Evolutionary conservation across 2,888 invertebrate genomes (phyloP).

Genomic region (Pristionchus exspectatus): DNA sequence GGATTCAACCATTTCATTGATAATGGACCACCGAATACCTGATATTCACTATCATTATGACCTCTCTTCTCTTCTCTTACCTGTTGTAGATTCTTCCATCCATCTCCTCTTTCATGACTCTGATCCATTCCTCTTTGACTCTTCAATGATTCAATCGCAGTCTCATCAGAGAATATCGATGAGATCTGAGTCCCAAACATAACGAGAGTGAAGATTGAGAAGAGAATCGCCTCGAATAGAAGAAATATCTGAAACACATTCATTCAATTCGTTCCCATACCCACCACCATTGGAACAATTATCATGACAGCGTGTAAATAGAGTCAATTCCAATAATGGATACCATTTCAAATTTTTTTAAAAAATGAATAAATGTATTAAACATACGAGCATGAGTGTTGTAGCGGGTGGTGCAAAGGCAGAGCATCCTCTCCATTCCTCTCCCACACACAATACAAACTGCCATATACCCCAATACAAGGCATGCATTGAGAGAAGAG

Average conservation of each 20-base stretch:
- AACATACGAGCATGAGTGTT: conserved; percentile 87
- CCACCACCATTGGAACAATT: neutral
- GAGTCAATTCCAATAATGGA: neutral
- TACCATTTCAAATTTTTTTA: neutral
- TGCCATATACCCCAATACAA: conserved; percentile 93
- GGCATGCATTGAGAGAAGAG: conserved; percentile 94
- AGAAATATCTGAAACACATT: conserved; percentile 84
- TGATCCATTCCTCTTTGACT: conserved; percentile 58
- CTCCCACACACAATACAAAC: conserved; percentile 92
- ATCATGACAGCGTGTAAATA: neutral
- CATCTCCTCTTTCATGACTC: conserved; percentile 86
- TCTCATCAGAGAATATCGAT: conserved; percentile 98
- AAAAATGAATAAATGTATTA: neutral
- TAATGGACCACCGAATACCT: conserved; percentile 93
- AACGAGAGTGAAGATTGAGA: conserved; percentile 96
- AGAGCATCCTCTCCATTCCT: conserved; percentile 84
- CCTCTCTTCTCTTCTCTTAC: conserved; percentile 81
- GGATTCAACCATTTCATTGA: conserved; percentile 95
- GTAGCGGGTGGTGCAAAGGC: conserved; percentile 95
- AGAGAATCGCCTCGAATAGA: conserved; percentile 93
- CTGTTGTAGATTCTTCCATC: conserved; percentile 82
- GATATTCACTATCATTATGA: neutral
- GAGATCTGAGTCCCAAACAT: conserved; percentile 97
- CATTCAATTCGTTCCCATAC: neutral
- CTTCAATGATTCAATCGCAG: conserved; percentile 82